Base-by-base conservation (phyloP, 2,113 vertebrate species). In the Ptilorrhoa leucosticta region DNA sequence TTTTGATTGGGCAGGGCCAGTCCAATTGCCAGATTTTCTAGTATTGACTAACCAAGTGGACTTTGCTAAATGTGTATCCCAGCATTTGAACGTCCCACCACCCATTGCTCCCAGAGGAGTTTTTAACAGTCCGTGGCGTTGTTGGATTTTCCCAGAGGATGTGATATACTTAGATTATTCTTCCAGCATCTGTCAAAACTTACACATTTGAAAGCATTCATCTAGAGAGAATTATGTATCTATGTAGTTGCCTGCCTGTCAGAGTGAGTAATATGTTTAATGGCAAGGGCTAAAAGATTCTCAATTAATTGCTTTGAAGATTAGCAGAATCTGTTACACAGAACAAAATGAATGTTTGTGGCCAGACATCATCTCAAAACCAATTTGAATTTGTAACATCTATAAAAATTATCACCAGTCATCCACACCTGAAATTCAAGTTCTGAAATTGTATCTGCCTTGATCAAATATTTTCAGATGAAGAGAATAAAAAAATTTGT, bases 251-350 rank as follows among this genome's bases (percentile, higher is more conserved):
- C 53, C 87, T 91, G 83, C 61, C 83, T 94, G 69, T 89, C 71
- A 90, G 47, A 63, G 6, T 93, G 89, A 97, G 54, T 75, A 94
- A 96, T 97, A 94, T 93, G 86, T 86, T 94, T 96, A 94, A 94
- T 57, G 54, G 76, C 30, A 48, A 80, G 64, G 72, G 77, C 88
- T 97, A 96, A 97, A 79, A 94, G 69, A 94, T 79, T 91, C 72
- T 85, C 94, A 96, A 89, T 96, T 95, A 96, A 96, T 89, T 96
- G 89, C 71, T 90, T 75, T 86, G 94, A 96, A 97, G 96, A 90
- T 95, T 79, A 97, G 45, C 58, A 94, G 72, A 91, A 94, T 81
- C 76, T 75, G 44, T 80, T 92, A 85, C 7, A 11, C 57, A 37
- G 83, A 94, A 83, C 80, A 48, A 83, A 92, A 83, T 27, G 37